Percentiles rank a stretch among this genome's conserved stretches.
Evolutionary conservation across 1,140 invertebrate species (phyloP).

Genomic region (Temnothorax nylanderi): DNA sequence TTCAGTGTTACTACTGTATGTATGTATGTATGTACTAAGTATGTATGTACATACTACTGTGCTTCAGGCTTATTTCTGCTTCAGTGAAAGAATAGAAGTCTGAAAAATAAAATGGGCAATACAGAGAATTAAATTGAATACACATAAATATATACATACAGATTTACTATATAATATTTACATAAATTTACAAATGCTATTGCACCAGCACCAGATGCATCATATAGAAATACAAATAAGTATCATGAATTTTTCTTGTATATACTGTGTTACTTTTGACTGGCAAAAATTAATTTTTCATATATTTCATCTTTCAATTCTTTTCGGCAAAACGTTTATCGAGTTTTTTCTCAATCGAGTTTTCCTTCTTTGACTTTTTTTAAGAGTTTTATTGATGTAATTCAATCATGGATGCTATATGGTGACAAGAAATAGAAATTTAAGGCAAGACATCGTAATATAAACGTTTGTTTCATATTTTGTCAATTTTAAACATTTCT

Average conservation of each 20-base stretch:
- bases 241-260: background rate
- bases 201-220: slow-evolving; percentile 21
- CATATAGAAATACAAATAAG: background rate
- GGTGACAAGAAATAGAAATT: background rate
- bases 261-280: background rate
- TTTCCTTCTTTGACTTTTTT: background rate
- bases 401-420: background rate
- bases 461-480: background rate
- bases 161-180: slow-evolving; percentile 65
- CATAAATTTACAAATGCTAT: slow-evolving; percentile 68
- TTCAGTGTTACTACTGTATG: too few species aligned
- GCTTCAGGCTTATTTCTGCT: too few species aligned
- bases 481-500: background rate
- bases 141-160: slow-evolving; percentile 35
- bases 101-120: background rate
- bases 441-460: background rate
- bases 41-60: too few species aligned
- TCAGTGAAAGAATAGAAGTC: background rate
- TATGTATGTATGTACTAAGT: too few species aligned
- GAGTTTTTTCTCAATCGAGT: background rate
- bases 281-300: background rate
- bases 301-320: background rate
- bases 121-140: background rate
- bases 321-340: background rate
- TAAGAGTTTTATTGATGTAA: background rate